These are phyloP conservation scores for Drosophila pandora DNA, from an alignment of 1,140 invertebrate species.

Conservation along the genomic window DNA sequence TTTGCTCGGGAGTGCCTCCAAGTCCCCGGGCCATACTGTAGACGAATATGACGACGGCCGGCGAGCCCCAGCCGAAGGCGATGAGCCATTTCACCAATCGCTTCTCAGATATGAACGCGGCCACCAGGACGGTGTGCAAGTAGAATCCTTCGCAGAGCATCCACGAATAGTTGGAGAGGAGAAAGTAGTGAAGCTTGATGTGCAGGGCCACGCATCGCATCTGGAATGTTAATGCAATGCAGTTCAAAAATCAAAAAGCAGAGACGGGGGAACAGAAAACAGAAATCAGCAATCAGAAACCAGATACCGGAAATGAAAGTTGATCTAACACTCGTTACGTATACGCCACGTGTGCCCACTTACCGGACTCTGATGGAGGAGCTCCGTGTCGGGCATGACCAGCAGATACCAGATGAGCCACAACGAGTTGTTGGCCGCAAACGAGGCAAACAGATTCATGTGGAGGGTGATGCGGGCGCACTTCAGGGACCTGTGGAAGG, in stretches of 20 bases:
- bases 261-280: background rate
- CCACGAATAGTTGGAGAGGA: constrained; percentile 97
- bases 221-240: constrained; percentile 15
- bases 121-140: constrained; percentile 95
- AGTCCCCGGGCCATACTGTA: constrained; percentile 87
- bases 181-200: constrained; percentile 93
- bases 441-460: constrained; percentile 96
- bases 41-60: constrained; percentile 88
- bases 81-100: constrained; percentile 92
- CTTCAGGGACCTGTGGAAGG: constrained; percentile 85
- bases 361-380: constrained; percentile 85
- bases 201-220: constrained; percentile 90
- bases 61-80: constrained; percentile 93
- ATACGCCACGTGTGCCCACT: constrained; percentile 45
- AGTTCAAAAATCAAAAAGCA: background rate
- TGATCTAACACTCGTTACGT: background rate
- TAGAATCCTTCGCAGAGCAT: constrained; percentile 97
- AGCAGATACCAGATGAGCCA: constrained; percentile 88
- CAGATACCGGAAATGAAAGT: background rate
- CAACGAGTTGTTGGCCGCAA: constrained; percentile 91
- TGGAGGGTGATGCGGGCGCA: constrained; percentile 96
- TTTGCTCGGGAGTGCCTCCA: constrained; percentile 85
- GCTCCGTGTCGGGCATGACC: constrained; percentile 85
- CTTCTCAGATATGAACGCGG: constrained; percentile 94
- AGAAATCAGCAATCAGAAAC: background rate